Evolutionary conservation across 2,113 vertebrate genomes (phyloP), one percentile per base, ranked within the genome.

Genomic region (Struthio camelus): DNA sequence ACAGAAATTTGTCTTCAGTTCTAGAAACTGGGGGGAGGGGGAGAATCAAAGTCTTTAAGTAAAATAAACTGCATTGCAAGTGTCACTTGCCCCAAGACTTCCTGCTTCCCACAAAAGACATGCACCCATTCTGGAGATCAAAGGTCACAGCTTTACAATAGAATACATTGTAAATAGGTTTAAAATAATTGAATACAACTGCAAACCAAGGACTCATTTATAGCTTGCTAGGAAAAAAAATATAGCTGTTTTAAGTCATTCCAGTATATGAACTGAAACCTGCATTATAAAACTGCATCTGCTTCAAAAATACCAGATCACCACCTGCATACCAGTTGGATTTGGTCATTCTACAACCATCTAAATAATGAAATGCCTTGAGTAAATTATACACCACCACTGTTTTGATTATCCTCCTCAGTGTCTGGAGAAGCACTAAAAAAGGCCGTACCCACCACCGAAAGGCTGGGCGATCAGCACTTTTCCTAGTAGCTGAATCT

Each of bases 1-100:
- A 97, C 93, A 97, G 95, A 98, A 95, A 97, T 97, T 78, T 98
- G 96, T 98, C 98, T 98, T 97, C 97, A 97, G 97, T 97, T 96
- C 91, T 93, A 88, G 97, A 96, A 97, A 94, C 64, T 6, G 65
- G 85, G 93, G 48, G 91, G 27, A 86, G 58, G 94, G 95, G 22
- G 58, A 27, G 93, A 97, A 96, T 97, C 93, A 97, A 97, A 97
- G 95, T 93, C 95, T 58, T 97, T 95, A 98, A 97, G 85, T 96
- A 97, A 97, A 98, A 97, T 91, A 97, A 98, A 98, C 82, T 96
- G 88, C 85, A 13, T 50, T 78, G 84, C 92, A 97, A 94, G 95
- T 95, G 91, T 97, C 95, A 94, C 93, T 97, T 94, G 87, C 94
- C 93, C 58, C 94, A 95, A 97, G 96, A 97, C 82, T 91, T 96